A percentile compares a stretch with the other conserved stretches of the same genome.
Evolutionary conservation across 2,888 invertebrate species (phyloP).

Genomic region (Cephus pygmeus): DNA sequence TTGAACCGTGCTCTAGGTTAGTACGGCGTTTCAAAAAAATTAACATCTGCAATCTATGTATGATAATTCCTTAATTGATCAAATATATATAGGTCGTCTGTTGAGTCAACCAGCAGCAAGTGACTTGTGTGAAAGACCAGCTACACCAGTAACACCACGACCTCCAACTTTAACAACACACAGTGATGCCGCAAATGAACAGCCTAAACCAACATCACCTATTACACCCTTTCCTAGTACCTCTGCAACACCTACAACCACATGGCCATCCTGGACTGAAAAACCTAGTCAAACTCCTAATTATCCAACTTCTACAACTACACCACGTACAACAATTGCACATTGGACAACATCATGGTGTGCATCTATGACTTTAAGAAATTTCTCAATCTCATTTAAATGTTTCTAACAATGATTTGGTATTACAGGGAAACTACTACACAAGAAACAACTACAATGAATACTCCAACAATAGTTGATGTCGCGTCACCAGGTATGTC

Average conservation of each 20-base stretch:
- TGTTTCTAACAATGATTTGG: not conserved
- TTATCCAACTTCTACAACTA: not conserved
- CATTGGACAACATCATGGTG: not conserved
- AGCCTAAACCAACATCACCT: conserved; percentile 41
- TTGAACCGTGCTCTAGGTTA: conserved; percentile 81
- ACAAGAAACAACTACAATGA: conserved; percentile 57
- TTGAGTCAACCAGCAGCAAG: conserved; percentile 69
- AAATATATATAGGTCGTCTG: conserved; percentile 30
- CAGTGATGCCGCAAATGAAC: conserved; percentile 69
- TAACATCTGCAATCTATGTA: not conserved
- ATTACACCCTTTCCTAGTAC: conserved; percentile 45
- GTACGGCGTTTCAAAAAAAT: conserved; percentile 53
- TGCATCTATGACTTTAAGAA: not conserved
- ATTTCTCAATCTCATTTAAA: not conserved
- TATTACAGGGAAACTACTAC: not conserved
- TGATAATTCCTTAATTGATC: not conserved
- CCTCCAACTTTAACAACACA: conserved; percentile 81
- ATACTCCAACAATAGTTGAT: not conserved
- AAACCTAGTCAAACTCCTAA: conserved; percentile 31
- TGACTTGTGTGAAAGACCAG: conserved; percentile 77
- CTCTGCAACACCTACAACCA: conserved; percentile 45
- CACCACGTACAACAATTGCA: not conserved
- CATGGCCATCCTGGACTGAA: conserved; percentile 60
- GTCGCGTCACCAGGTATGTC: conserved; percentile 33
- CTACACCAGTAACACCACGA: conserved; percentile 78